Percentiles rank a stretch among this genome's conserved stretches.
These are phyloP conservation scores for Ectropis grisescens DNA, from an alignment of 1,140 invertebrate genomes.

Conservation along the genomic window DNA sequence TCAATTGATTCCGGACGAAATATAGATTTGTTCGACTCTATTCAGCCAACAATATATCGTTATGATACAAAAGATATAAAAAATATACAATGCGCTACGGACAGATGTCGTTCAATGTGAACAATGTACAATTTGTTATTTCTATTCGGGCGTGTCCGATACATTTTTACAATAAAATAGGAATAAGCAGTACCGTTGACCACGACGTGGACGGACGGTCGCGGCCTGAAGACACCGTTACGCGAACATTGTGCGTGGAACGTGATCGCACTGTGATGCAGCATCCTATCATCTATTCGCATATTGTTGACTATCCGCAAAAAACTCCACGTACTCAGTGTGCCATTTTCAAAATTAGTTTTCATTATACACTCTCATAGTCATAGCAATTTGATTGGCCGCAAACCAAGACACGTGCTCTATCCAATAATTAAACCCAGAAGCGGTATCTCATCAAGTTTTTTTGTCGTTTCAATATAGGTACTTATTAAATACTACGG, in stretches of 20 bases:
- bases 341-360: constrained; percentile 2
- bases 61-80: constrained; percentile 23
- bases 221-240: constrained; percentile 38
- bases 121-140: constrained; percentile 43
- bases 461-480: too few relatives aligned
- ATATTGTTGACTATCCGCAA: constrained; percentile 29
- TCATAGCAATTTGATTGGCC: constrained; percentile 3
- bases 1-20: too few relatives aligned
- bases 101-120: constrained; percentile 25
- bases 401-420: too few relatives aligned
- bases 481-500: too few relatives aligned
- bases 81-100: constrained; percentile 14
- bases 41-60: constrained; percentile 23
- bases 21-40: constrained; percentile 1
- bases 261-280: constrained; percentile 46
- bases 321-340: constrained; percentile 29
- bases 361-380: too few relatives aligned
- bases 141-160: constrained; percentile 17
- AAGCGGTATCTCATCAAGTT: too few relatives aligned
- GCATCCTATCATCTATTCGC: constrained; percentile 19
- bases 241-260: constrained; percentile 37
- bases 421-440: too few relatives aligned
- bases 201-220: constrained; percentile 36
- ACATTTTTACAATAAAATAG: constrained; percentile 41
- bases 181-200: constrained; percentile 42